These are phyloP conservation scores for Lamproptera curius DNA, from an alignment of 2,888 invertebrate genomes.

Conservation along the genomic window DNA sequence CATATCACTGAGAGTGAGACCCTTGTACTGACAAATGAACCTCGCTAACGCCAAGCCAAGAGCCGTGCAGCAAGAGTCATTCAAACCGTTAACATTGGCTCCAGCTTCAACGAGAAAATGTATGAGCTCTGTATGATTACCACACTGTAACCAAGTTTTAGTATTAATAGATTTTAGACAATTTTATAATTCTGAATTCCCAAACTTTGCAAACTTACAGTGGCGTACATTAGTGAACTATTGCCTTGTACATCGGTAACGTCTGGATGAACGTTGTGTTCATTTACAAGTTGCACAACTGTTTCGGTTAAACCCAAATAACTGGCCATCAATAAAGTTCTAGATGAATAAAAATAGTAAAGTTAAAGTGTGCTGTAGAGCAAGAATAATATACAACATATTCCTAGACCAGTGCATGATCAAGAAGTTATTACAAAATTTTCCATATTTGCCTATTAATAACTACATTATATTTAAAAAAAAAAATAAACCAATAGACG, in stretches of 20 bases:
- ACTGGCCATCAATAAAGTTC: slow-evolving; percentile 55
- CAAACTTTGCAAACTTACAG: slow-evolving; percentile 38
- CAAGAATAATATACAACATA: too few species aligned
- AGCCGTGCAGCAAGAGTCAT: slow-evolving; percentile 76
- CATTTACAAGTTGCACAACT: slow-evolving; percentile 54
- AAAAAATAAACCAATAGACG: too few species aligned
- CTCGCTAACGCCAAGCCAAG: slow-evolving; percentile 59
- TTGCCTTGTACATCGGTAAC: slow-evolving; percentile 74
- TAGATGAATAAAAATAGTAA: slow-evolving; percentile 28
- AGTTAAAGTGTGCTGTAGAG: too few species aligned
- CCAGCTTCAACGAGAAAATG: slow-evolving; percentile 71
- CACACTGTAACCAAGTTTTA: slow-evolving; percentile 37
- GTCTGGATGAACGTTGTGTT: slow-evolving; percentile 61
- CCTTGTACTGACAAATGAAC: slow-evolving; percentile 44
- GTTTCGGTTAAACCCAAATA: slow-evolving; percentile 47
- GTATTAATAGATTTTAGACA: too few species aligned
- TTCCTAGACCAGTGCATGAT: too few species aligned
- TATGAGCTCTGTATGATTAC: slow-evolving; percentile 50
- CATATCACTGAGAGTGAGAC: slow-evolving; percentile 38
- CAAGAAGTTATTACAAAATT: too few species aligned
- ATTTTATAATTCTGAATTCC: too few species aligned
- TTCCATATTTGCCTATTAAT: too few species aligned
- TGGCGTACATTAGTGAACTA: slow-evolving; percentile 74
- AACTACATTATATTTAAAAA: too few species aligned
- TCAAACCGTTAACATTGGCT: slow-evolving; percentile 64